Evolutionary conservation across 2,888 invertebrate species (phyloP), one percentile per base, ranked within the genome.

Genomic region (Cryptosula pallasiana): DNA sequence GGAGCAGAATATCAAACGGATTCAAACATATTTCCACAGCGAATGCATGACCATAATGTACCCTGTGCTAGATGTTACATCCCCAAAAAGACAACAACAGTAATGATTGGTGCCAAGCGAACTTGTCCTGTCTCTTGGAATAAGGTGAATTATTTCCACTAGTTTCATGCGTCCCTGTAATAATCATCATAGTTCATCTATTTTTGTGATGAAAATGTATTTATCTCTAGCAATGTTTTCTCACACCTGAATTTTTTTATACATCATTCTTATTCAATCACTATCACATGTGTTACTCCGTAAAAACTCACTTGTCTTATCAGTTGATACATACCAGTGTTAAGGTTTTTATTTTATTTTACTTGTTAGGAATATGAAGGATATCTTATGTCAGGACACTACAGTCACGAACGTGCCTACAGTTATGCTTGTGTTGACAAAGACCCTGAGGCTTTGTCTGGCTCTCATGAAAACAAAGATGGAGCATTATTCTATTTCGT

Each of bases 281-380:
- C n/a, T n/a, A n/a, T n/a, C n/a, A n/a, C n/a, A n/a, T n/a, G n/a
- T n/a, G n/a, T n/a, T n/a, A n/a, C n/a, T n/a, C n/a, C n/a, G n/a
- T n/a, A n/a, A n/a, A n/a, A n/a, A n/a, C n/a, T n/a, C n/a, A n/a
- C n/a, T n/a, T n/a, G n/a, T n/a, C n/a, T n/a, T n/a, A n/a, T n/a
- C n/a, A n/a, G n/a, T n/a, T n/a, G n/a, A n/a, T n/a, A n/a, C n/a
- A n/a, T n/a, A n/a, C n/a, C n/a, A n/a, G n/a, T n/a, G n/a, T n/a
- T n/a, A n/a, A n/a, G n/a, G n/a, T n/a, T n/a, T n/a, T n/a, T n/a
- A n/a, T n/a, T n/a, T n/a, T n/a, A n/a, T n/a, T n/a, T n/a, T n/a
- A n/a, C n/a, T n/a, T n/a, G n/a, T n/a, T 55, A 55, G 23, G 74
- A 74, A 58, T 76, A 75, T 36, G 63, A 69, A 27, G 76, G 76